A percentile compares a stretch with the other conserved stretches of the same genome.
phyloP scores from a whole-genome alignment of 2,888 invertebrate genomes.

The Spisula subtruncata region DNA sequence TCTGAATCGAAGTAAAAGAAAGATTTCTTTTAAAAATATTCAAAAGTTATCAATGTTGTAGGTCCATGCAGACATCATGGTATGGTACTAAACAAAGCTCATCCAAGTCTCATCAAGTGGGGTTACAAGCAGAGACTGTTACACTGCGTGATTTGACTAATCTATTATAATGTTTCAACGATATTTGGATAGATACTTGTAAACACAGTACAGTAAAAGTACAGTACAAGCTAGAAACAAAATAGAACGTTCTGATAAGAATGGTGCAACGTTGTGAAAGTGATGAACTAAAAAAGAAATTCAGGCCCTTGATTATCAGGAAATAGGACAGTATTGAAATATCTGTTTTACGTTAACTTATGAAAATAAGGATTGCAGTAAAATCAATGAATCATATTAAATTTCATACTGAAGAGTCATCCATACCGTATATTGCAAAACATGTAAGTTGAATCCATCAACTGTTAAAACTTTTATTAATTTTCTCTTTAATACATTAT shows the following conservation, averaged over 20 bases:
- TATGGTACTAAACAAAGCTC: background rate
- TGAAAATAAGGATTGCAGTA: background rate
- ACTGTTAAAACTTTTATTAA: background rate
- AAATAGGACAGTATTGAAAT: background rate
- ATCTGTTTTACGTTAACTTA: background rate
- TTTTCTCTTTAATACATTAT: background rate
- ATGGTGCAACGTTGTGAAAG: slow-evolving; percentile 25
- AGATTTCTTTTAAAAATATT: too few relatives aligned
- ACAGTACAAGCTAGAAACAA: slow-evolving; percentile 15
- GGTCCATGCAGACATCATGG: too few relatives aligned
- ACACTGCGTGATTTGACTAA: background rate
- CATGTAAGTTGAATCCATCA: background rate
- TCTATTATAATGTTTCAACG: background rate
- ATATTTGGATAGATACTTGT: background rate
- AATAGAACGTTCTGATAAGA: slow-evolving; percentile 10
- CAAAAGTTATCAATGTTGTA: too few relatives aligned
- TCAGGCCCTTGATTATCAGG: slow-evolving; percentile 13
- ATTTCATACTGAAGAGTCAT: background rate
- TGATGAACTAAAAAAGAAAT: slow-evolving; percentile 25
- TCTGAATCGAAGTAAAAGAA: too few relatives aligned
- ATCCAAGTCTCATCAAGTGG: background rate
- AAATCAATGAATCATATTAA: background rate
- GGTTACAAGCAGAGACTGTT: background rate
- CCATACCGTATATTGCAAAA: background rate
- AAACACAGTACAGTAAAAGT: background rate